phyloP scores from a whole-genome alignment of 2,797 vertebrate species.

The Tympanoctomys barrerae region DNA sequence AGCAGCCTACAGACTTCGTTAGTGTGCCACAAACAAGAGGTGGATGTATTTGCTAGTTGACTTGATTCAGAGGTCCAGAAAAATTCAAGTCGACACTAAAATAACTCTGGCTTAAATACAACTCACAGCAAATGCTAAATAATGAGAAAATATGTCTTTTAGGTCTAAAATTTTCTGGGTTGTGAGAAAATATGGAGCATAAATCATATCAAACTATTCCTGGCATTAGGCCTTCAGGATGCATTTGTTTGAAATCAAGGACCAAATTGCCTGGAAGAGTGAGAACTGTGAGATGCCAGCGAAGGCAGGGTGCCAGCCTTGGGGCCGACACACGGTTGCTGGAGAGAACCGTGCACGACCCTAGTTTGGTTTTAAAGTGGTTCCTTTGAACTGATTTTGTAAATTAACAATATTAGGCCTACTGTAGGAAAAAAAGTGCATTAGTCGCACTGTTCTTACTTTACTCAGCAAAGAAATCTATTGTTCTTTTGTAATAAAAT shows the following conservation, averaged over 20 bases:
- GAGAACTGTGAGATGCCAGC: conserved; percentile 86
- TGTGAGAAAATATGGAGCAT: conserved; percentile 89
- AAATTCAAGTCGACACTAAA: conserved; percentile 80
- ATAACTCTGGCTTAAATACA: conserved; percentile 83
- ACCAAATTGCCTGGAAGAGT: conserved; percentile 89
- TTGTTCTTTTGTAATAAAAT: conserved; percentile 88
- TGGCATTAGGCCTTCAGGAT: conserved; percentile 89
- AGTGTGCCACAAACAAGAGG: conserved; percentile 78
- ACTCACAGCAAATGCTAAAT: conserved; percentile 78
- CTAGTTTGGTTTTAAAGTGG: conserved; percentile 84
- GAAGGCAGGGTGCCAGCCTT: conserved; percentile 87
- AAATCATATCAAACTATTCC: conserved; percentile 88
- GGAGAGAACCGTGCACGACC: conserved; percentile 85
- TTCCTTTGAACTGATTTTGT: conserved; percentile 89
- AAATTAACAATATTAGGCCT: conserved; percentile 89
- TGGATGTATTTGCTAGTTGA: conserved; percentile 44
- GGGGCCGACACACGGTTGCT: conserved; percentile 84
- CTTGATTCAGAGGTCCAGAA: conserved; percentile 66
- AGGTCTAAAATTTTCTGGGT: conserved; percentile 86
- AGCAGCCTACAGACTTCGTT: conserved; percentile 61
- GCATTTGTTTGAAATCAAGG: conserved; percentile 91
- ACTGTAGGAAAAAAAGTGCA: conserved; percentile 85
- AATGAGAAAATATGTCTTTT: conserved; percentile 83
- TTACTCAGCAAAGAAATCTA: conserved; percentile 87
- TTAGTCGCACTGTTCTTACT: conserved; percentile 85